Percentiles rank a stretch among this genome's conserved stretches.
Conservation (phyloP, 2,888 invertebrate genomes). For the Epicampocera succincta region DNA sequence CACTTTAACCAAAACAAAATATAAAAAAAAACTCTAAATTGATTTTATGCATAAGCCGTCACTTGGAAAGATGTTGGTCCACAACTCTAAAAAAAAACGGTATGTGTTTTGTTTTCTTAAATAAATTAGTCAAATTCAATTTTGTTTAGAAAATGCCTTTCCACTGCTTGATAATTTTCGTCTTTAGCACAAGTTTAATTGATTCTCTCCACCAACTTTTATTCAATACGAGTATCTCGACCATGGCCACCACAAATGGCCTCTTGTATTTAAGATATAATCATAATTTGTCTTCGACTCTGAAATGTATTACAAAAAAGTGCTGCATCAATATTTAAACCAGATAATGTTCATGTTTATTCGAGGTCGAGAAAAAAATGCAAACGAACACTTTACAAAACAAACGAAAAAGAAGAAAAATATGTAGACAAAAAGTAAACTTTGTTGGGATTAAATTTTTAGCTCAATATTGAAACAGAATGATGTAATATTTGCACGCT, state of each 20-base stretch:
- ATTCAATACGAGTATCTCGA: constrained; percentile 43
- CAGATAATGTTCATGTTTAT: constrained; percentile 32
- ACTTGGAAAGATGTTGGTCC: too few species aligned
- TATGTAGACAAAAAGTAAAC: constrained; percentile 27
- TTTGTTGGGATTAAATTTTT: constrained; percentile 4
- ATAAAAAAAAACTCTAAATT: too few species aligned
- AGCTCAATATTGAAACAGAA: constrained; percentile 24
- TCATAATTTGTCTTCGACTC: constrained; percentile 43
- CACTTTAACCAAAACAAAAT: too few species aligned
- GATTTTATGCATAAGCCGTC: too few species aligned
- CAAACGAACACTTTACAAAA: constrained; percentile 26
- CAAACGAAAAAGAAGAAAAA: constrained; percentile 6
- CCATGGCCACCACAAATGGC: too few species aligned
- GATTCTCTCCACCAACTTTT: constrained; percentile 1
- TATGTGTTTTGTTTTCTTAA: too few species aligned
- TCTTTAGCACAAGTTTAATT: constrained; percentile 3
- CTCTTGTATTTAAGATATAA: not conserved
- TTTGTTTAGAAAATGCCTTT: too few species aligned
- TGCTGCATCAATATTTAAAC: constrained; percentile 3
- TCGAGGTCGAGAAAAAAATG: constrained; percentile 8
- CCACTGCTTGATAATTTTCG: too few species aligned
- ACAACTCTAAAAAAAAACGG: too few species aligned
- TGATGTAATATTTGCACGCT: constrained; percentile 54
- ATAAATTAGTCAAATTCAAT: too few species aligned
- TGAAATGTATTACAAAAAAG: not conserved